Evolutionary conservation across 2,888 invertebrate genomes (phyloP).

Genomic region (Parnassius apollo): DNA sequence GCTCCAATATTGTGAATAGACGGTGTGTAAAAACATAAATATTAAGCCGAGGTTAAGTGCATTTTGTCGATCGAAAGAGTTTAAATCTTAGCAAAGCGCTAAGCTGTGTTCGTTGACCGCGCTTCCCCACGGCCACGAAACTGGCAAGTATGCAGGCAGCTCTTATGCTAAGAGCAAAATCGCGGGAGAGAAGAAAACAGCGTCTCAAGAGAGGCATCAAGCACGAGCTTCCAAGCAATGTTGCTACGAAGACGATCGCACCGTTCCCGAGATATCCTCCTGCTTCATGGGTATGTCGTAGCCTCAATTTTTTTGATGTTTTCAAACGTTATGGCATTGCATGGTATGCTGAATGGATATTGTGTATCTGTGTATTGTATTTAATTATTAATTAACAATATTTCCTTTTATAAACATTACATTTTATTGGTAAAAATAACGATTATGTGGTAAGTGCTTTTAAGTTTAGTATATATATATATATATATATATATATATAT

Average conservation of each 20-base stretch:
- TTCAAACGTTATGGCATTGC: conserved; percentile 27
- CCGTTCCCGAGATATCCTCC: conserved; percentile 94
- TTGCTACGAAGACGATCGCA: conserved; percentile 92
- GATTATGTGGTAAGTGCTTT: too few species aligned
- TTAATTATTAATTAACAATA: background rate
- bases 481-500: too few species aligned
- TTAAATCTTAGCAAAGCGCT: conserved; percentile 40
- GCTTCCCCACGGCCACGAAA: conserved; percentile 65
- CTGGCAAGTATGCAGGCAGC: conserved; percentile 94
- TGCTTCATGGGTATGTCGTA: conserved; percentile 84
- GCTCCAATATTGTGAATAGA: conserved; percentile 28
- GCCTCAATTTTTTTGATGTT: conserved; percentile 32
- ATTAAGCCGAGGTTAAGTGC: conserved; percentile 28
- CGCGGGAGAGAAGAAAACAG: conserved; percentile 91
- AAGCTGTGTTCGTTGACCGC: conserved; percentile 46
- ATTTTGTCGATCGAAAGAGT: conserved; percentile 20
- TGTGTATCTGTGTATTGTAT: background rate
- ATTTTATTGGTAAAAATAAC: background rate
- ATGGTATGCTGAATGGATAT: conserved; percentile 33
- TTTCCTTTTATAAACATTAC: too few species aligned
- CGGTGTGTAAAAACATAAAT: conserved; percentile 13
- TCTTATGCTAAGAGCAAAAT: conserved; percentile 94
- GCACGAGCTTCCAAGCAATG: conserved; percentile 91
- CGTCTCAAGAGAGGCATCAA: conserved; percentile 87
- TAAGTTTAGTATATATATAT: too few species aligned